These are phyloP conservation scores for Sinocyclocheilus maitianheensis DNA, from an alignment of 2,113 vertebrate genomes.

Conservation along the genomic window DNA sequence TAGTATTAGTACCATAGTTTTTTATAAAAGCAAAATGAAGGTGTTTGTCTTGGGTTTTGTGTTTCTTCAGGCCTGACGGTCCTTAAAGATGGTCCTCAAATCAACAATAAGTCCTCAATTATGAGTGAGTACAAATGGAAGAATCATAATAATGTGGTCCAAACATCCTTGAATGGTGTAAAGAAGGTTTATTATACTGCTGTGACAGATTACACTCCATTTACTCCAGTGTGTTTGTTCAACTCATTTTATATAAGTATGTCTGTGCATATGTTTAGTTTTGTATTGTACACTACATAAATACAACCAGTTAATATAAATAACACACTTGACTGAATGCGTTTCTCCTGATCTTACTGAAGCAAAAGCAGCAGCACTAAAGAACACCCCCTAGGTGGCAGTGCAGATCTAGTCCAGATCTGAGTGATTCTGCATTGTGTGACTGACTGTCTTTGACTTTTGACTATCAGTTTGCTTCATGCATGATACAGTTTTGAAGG, in stretches of 20 bases:
- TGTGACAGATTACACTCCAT: neutral
- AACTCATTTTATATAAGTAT: too few species aligned
- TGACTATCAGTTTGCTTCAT: too few species aligned
- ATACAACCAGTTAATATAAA: too few species aligned
- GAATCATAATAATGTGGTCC: neutral
- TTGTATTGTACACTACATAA: too few species aligned
- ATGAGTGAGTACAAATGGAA: neutral
- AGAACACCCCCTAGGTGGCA: conserved; percentile 2
- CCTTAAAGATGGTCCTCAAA: neutral
- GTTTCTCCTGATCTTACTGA: neutral
- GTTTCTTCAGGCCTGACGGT: neutral
- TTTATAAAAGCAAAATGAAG: neutral
- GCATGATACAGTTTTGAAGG: too few species aligned
- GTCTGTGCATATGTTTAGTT: neutral
- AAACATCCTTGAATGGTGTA: neutral
- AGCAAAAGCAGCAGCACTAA: neutral
- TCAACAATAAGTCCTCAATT: neutral
- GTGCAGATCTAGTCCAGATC: neutral
- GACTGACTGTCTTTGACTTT: neutral
- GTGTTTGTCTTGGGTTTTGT: neutral
- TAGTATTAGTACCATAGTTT: too few species aligned
- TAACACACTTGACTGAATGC: neutral
- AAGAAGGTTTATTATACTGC: neutral
- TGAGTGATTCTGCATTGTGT: neutral
- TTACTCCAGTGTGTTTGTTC: neutral